Evolutionary conservation across 1,140 invertebrate genomes (phyloP).

Genomic region (Lepidurus packardi): DNA sequence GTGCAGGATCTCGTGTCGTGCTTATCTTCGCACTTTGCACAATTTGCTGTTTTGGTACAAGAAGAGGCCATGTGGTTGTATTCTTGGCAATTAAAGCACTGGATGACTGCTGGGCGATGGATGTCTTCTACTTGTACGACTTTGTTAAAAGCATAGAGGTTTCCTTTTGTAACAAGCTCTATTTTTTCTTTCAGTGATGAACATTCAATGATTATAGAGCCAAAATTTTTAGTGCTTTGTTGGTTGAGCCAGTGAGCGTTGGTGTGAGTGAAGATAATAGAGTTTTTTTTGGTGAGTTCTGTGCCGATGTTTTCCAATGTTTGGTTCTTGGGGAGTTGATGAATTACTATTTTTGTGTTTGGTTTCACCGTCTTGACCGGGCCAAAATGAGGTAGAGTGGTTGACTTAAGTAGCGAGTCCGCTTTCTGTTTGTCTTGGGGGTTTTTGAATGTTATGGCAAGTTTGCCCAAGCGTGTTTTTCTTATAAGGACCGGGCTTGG

Average conservation of each 20-base stretch:
- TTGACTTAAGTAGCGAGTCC: too few species aligned
- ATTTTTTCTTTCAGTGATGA: neutral
- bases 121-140: neutral
- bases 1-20: slow-evolving; percentile 26
- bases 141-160: neutral
- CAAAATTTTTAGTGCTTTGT: neutral
- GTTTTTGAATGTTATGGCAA: too few species aligned
- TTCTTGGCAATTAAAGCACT: slow-evolving; percentile 13
- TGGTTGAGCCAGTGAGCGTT: neutral
- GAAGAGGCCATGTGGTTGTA: slow-evolving; percentile 10
- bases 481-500: too few species aligned
- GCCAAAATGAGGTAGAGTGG: neutral
- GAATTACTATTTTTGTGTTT: neutral
- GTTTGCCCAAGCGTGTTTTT: too few species aligned
- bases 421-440: too few species aligned
- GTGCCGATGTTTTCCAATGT: neutral
- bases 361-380: slow-evolving; percentile 6
- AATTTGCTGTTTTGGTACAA: neutral
- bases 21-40: neutral
- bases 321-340: slow-evolving; percentile 18
- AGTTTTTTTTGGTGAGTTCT: slow-evolving; percentile 23
- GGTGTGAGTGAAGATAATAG: neutral
- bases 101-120: neutral
- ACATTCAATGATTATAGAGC: neutral
- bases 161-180: neutral